Base-by-base conservation (phyloP, 2,797 vertebrate genomes). In the Falco columbarius region DNA sequence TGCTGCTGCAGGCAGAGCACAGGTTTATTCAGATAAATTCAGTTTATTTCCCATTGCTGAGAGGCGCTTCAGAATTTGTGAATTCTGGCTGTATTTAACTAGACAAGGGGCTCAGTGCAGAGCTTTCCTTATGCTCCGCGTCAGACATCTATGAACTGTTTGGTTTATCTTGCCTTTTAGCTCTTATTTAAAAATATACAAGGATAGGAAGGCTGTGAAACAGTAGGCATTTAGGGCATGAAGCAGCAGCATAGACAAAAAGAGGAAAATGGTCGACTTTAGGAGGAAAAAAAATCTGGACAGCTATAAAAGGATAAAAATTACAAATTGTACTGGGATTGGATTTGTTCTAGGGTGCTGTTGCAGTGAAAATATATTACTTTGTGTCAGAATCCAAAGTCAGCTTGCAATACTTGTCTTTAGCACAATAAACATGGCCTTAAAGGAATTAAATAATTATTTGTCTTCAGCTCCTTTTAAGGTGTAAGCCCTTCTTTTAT, bases 401-500 rank as follows among this genome's bases (percentile, higher is more conserved):
- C 88, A 36, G 52, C 62, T 83, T 24, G 27, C 47, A 61, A 2
- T 47, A 3, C 52, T 66, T 47, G 30, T 61, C 68, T 54, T n/a
- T 12, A 71, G 38, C 79, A 55, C 51, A 67, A 5, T 15, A 24
- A 58, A 38, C 71, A 44, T 3, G 26, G 81, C 59, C 93, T 73
- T 68, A 29, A 49, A 52, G 52, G 56, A 88, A 75, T 75, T 56
- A 36, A 68, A 81, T 75, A 42, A 86, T 86, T 42, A 67, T 89
- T 92, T 71, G n/a, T 58, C 44, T 89, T 49, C 65, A 27, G 1
- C 42, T 85, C 56, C 87, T 93, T 71, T 77, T 46, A 59, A 84
- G 65, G 58, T 47, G 52, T 32, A 16, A 72, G 74, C 71, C 89
- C 63, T 81, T 38, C 63, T 79, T 84, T 77, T 76, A 47, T 79